Percentiles rank a stretch among this genome's conserved stretches.
phyloP scores from a whole-genome alignment of 1,140 invertebrate species.

The Penaeus indicus region DNA sequence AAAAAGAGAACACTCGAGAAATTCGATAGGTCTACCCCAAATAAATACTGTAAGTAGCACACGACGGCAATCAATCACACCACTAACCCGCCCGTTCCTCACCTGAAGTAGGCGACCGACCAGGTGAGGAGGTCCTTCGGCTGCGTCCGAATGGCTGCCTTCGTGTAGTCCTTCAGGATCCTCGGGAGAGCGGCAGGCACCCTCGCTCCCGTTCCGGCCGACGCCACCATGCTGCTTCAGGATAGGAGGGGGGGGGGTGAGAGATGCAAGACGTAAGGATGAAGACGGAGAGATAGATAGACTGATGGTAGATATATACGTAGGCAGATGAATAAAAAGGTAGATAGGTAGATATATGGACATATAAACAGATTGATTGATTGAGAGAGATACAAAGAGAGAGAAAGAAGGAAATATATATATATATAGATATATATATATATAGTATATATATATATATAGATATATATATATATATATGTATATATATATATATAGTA shows the following conservation, averaged over 20 bases:
- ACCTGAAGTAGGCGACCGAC: conserved; percentile 86
- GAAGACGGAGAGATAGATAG: neutral
- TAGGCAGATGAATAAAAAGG: neutral
- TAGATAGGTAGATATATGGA: neutral
- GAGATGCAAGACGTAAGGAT: neutral
- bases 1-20: neutral
- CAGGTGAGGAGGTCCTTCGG: conserved; percentile 86
- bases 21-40: neutral
- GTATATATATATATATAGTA: too few species aligned
- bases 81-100: conserved; percentile 71
- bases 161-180: conserved; percentile 87
- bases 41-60: too few species aligned
- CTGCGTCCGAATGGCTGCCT: conserved; percentile 90
- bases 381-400: neutral
- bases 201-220: conserved; percentile 27
- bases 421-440: too few species aligned
- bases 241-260: neutral
- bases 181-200: conserved; percentile 85
- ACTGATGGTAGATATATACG: neutral
- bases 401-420: too few species aligned
- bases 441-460: too few species aligned
- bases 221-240: conserved; percentile 36
- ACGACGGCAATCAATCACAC: too few species aligned
- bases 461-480: too few species aligned
- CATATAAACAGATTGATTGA: neutral